phyloP scores from a whole-genome alignment of 2,888 invertebrate species.

The Cosmia trapezina region DNA sequence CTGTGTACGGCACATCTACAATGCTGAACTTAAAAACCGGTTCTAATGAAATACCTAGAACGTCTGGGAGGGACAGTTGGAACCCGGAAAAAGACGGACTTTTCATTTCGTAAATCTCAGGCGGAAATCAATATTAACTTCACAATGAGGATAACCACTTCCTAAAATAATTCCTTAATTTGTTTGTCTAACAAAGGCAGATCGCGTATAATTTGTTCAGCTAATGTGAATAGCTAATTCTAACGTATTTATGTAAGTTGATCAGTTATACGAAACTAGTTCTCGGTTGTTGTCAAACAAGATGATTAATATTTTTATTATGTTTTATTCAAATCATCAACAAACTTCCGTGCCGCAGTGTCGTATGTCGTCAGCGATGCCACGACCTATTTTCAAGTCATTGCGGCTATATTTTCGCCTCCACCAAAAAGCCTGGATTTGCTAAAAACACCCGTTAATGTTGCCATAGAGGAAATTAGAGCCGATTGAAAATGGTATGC shows the following conservation, averaged over 20 bases:
- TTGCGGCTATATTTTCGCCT: neutral
- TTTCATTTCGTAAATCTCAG: constrained; percentile 4
- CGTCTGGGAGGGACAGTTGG: neutral
- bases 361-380: neutral
- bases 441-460: neutral
- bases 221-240: constrained; percentile 29
- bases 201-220: constrained; percentile 38
- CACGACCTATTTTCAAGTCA: neutral
- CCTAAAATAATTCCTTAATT: constrained; percentile 40
- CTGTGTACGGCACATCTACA: constrained; percentile 13
- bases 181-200: constrained; percentile 34
- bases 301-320: constrained; percentile 27
- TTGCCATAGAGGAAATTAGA: neutral
- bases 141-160: constrained; percentile 18
- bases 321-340: constrained; percentile 10
- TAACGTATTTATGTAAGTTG: constrained; percentile 27
- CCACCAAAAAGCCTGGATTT: neutral
- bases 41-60: constrained; percentile 2
- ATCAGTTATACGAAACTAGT: constrained; percentile 25
- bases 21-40: constrained; percentile 3
- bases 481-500: neutral
- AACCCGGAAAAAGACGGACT: constrained; percentile 10
- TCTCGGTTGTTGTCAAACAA: constrained; percentile 40
- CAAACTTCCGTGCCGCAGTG: neutral
- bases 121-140: constrained; percentile 19